These are phyloP conservation scores for Sinosuthora webbiana DNA, from an alignment of 2,113 vertebrate species.

Conservation along the genomic window DNA sequence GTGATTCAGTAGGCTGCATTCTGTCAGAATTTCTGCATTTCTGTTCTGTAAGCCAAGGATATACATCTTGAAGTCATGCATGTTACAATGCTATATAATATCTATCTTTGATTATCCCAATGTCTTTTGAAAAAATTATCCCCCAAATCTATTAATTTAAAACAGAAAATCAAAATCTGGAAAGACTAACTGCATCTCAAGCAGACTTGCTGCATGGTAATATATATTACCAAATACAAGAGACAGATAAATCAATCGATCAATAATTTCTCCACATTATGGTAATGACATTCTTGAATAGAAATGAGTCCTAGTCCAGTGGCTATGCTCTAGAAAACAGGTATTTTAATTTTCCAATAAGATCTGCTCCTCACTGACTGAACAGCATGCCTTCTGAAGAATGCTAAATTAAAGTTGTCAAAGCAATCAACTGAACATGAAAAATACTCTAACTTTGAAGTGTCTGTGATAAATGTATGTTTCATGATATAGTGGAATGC, in stretches of 20 bases:
- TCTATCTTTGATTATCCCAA: not conserved
- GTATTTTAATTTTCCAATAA: not conserved
- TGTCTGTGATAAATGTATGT: not conserved
- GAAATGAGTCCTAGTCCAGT: not conserved
- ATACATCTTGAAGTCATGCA: not conserved
- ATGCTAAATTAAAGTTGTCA: not conserved
- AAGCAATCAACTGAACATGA: not conserved
- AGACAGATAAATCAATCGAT: not conserved
- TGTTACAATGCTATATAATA: not conserved
- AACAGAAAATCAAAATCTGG: not conserved
- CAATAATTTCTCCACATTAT: not conserved
- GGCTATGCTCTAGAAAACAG: not conserved
- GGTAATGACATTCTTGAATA: not conserved
- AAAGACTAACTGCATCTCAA: not conserved
- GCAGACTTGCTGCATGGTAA: not conserved
- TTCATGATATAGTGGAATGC: not conserved
- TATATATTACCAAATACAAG: not conserved
- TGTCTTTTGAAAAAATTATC: not conserved
- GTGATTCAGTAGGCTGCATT: not conserved
- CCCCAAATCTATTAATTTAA: not conserved
- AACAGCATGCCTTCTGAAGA: not conserved
- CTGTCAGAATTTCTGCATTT: not conserved
- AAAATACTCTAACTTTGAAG: not conserved
- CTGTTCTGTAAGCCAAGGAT: not conserved
- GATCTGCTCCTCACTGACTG: not conserved